These are phyloP conservation scores for Ephestia elutella DNA, from an alignment of 1,140 invertebrate species.

Conservation along the genomic window DNA sequence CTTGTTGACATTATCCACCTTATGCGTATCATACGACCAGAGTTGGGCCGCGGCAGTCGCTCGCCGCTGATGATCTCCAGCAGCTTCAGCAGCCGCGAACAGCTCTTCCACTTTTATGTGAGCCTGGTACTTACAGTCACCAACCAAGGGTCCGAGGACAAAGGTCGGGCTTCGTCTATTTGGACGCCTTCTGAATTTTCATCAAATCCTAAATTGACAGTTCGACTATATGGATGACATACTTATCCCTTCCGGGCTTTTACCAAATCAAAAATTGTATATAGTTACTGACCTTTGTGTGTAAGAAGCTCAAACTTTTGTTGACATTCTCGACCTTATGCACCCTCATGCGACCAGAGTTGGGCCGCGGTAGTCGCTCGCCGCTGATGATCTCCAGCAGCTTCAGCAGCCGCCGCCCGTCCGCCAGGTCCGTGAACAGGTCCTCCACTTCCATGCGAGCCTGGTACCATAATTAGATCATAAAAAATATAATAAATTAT, in stretches of 20 bases:
- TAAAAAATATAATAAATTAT: no score
- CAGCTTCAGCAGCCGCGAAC: constrained; percentile 95
- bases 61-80: constrained; percentile 99
- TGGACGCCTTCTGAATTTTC: no score
- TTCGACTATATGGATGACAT: no score
- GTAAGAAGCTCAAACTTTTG: constrained; percentile 97
- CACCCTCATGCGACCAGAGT: constrained; percentile 96
- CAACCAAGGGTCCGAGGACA: no score
- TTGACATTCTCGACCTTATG: constrained; percentile 99
- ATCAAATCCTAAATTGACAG: no score
- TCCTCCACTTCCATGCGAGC: constrained; percentile 97
- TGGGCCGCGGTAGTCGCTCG: constrained; percentile 96
- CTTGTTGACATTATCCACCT: constrained; percentile 99
- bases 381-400: constrained; percentile 99
- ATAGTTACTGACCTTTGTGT: constrained; percentile 88
- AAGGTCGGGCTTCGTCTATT: no score
- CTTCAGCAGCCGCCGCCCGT: constrained; percentile 96
- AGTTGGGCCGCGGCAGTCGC: constrained; percentile 96
- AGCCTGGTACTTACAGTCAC: no score
- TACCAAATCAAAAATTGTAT: no score
- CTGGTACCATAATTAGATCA: constrained; percentile 71
- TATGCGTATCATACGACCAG: constrained; percentile 97
- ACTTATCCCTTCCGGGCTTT: no score
- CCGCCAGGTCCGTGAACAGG: constrained; percentile 95
- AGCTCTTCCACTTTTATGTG: constrained; percentile 98